Percentiles rank a stretch among this genome's conserved stretches.
Evolutionary conservation across 2,113 vertebrate genomes (phyloP).

Genomic region (Cyprinus carpio): DNA sequence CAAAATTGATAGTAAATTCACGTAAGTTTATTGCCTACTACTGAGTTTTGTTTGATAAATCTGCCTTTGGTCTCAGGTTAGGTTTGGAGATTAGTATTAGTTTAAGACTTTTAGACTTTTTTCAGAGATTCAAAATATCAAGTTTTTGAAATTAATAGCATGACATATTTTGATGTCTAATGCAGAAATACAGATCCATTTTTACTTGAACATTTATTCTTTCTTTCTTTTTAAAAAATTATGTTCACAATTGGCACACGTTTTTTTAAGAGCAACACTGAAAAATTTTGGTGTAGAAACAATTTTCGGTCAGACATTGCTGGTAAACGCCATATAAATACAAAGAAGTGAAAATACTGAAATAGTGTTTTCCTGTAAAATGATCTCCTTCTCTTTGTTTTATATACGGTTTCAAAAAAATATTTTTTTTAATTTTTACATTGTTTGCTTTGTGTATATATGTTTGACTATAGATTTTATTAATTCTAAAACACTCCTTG

Average conservation of each 20-base stretch:
- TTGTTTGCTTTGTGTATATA: not conserved
- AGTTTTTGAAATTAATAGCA: not conserved
- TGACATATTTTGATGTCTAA: not conserved
- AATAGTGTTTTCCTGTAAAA: no score
- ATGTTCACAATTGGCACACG: not conserved
- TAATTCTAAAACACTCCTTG: not conserved
- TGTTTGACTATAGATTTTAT: not conserved
- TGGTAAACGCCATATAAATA: no score
- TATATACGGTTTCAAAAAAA: no score
- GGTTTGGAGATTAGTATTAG: not conserved
- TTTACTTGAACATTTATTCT: not conserved
- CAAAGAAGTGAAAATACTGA: no score
- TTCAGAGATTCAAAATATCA: no score
- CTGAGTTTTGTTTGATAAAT: not conserved
- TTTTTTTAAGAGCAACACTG: not conserved
- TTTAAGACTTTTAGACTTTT: no score
- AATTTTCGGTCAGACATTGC: no score
- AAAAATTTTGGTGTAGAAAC: no score
- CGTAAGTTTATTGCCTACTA: constrained; percentile 26
- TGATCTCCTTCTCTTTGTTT: no score
- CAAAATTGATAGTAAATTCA: constrained; percentile 25
- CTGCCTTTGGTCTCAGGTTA: not conserved
- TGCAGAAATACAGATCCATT: not conserved
- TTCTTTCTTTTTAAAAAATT: not conserved
- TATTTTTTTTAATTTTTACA: no score